Conservation (phyloP, 2,113 vertebrate species). For the Rallus limicola region DNA sequence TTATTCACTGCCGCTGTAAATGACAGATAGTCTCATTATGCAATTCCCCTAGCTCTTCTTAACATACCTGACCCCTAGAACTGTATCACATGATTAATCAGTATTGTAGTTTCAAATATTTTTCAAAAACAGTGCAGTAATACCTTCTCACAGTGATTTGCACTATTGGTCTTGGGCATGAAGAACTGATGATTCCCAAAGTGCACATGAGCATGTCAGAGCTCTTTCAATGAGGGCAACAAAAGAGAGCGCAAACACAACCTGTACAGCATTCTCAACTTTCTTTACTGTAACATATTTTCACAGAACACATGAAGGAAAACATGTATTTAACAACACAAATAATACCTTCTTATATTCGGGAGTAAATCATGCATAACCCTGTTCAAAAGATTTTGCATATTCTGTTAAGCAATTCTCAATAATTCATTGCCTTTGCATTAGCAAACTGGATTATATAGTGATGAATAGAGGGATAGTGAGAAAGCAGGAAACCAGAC, state of each 20-base stretch:
- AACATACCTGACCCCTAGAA: slow-evolving; percentile 39
- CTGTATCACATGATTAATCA: neutral
- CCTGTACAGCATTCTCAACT: neutral
- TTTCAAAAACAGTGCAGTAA: neutral
- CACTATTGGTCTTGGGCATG: neutral
- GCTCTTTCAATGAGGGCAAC: neutral
- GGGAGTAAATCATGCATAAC: neutral
- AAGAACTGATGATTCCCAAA: neutral
- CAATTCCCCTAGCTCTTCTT: slow-evolving; percentile 37
- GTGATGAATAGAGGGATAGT: neutral
- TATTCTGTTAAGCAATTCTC: neutral
- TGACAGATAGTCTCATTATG: slow-evolving; percentile 47
- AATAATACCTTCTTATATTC: neutral
- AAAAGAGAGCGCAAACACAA: neutral
- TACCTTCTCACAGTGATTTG: neutral
- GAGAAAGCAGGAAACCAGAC: neutral
- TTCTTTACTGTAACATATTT: neutral
- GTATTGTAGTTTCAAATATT: neutral
- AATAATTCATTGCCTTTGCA: neutral
- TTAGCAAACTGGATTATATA: neutral
- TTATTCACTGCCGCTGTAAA: slow-evolving; percentile 42
- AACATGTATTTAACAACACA: neutral
- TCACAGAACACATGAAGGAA: neutral
- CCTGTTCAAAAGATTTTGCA: neutral
- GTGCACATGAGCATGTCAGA: neutral